Evolutionary conservation across 2,797 vertebrate species (phyloP).

Genomic region (Cynodonichthys magdalenae): DNA sequence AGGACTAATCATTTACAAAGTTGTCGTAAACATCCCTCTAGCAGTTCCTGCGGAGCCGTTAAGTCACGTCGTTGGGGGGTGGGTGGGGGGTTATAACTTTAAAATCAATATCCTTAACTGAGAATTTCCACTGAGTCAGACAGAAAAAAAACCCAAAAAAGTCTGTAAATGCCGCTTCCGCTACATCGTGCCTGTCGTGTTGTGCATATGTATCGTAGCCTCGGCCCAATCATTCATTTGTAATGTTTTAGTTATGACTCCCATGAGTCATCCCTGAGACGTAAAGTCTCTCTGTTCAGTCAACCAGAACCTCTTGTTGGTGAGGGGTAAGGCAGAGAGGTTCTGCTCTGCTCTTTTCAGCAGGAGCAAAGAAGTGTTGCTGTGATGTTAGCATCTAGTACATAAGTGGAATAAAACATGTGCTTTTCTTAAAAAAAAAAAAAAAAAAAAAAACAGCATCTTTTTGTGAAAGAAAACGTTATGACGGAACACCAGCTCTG

Average conservation of each 20-base stretch:
- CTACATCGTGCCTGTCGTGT: slow-evolving; percentile 60
- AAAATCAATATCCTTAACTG: slow-evolving; percentile 67
- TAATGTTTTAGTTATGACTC: slow-evolving; percentile 74
- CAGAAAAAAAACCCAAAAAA: slow-evolving; percentile 29
- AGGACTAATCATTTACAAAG: slow-evolving; percentile 49
- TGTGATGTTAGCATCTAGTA: slow-evolving; percentile 18
- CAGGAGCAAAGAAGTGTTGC: slow-evolving; percentile 14
- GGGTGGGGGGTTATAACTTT: slow-evolving; percentile 39
- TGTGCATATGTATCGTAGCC: slow-evolving; percentile 61
- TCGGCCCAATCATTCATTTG: slow-evolving; percentile 70
- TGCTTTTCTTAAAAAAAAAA: slow-evolving; percentile 18
- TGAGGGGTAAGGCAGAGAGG: slow-evolving; percentile 44
- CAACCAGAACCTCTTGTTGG: slow-evolving; percentile 70
- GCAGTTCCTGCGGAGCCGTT: slow-evolving; percentile 38
- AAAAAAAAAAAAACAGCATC: slow-evolving; percentile 9
- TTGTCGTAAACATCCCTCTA: slow-evolving; percentile 37
- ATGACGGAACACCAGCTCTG: slow-evolving; percentile 24
- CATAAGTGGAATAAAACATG: slow-evolving; percentile 14
- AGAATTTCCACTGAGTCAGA: slow-evolving; percentile 62
- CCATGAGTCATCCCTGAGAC: slow-evolving; percentile 65
- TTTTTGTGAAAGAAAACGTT: background rate
- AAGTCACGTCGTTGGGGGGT: slow-evolving; percentile 34
- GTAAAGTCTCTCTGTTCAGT: slow-evolving; percentile 62
- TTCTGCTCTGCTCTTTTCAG: slow-evolving; percentile 29
- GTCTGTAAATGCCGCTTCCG: slow-evolving; percentile 57